Percentiles rank a stretch among this genome's conserved stretches.
These are phyloP conservation scores for Cyphomyrus discorhynchus DNA, from an alignment of 2,113 vertebrate species.

Conservation along the genomic window DNA sequence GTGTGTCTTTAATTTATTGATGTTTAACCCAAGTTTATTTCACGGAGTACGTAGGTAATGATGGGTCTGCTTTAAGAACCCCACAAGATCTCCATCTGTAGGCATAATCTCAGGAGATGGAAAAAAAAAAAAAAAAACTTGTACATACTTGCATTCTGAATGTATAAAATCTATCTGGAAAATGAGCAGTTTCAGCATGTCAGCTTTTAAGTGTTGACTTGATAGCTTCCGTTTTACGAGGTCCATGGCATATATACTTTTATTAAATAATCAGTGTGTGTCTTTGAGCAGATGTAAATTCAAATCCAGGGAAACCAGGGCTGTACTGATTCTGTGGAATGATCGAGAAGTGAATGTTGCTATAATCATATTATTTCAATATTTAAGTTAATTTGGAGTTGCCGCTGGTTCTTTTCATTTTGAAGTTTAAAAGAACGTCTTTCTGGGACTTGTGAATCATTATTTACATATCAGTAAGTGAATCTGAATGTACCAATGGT, in stretches of 20 bases:
- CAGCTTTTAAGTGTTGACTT: neutral
- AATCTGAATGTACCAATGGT: conserved; percentile 19
- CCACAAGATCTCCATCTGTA: neutral
- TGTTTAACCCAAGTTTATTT: neutral
- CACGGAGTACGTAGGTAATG: neutral
- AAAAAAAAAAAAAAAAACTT: neutral
- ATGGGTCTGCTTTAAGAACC: neutral
- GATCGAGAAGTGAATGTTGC: neutral
- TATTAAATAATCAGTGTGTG: neutral
- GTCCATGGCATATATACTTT: neutral
- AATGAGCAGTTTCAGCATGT: neutral
- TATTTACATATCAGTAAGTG: conserved; percentile 12
- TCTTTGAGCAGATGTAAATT: neutral
- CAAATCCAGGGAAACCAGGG: neutral
- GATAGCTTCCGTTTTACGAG: neutral
- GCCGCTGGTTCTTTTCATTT: neutral
- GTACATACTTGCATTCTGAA: neutral
- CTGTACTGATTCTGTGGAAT: neutral
- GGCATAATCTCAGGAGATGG: neutral
- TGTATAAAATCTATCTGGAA: neutral
- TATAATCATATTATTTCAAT: neutral
- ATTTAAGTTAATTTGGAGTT: neutral
- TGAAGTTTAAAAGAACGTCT: neutral
- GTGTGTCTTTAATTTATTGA: neutral
- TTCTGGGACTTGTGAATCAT: conserved; percentile 3